Evolutionary conservation across 2,888 invertebrate species (phyloP).

Genomic region (Achlya flavicornis): DNA sequence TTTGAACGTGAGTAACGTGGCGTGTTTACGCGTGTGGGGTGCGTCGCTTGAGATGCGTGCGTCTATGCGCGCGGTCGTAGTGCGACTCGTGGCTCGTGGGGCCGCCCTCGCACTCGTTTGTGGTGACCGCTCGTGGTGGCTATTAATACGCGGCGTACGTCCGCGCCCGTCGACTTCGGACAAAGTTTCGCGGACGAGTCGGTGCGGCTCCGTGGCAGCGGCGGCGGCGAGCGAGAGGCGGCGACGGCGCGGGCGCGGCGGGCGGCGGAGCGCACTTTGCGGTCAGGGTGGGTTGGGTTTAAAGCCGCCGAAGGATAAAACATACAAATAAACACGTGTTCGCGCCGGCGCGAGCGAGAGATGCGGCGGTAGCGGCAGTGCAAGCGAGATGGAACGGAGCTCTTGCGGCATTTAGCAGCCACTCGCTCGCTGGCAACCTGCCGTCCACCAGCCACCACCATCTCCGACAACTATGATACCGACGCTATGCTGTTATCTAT

Average conservation of each 20-base stretch:
- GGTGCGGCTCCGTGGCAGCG: conserved; percentile 71
- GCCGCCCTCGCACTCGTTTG: conserved; percentile 58
- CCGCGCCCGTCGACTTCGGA: conserved; percentile 82
- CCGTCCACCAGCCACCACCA: conserved; percentile 40
- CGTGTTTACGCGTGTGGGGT: conserved; percentile 46
- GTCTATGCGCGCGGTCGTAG: conserved; percentile 53
- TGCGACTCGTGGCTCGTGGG: conserved; percentile 59
- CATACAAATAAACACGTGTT: conserved; percentile 86
- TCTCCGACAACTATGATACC: conserved; percentile 18
- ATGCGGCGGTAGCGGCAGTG: conserved; percentile 61
- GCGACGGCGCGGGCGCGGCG: conserved; percentile 83
- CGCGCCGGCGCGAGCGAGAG: conserved; percentile 85
- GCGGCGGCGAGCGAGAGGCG: conserved; percentile 77
- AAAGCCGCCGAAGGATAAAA: conserved; percentile 87
- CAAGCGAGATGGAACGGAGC: conserved; percentile 70
- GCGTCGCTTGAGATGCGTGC: conserved; percentile 65
- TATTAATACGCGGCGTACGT: conserved; percentile 81
- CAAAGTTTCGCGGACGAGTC: conserved; percentile 82
- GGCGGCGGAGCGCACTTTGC: conserved; percentile 85
- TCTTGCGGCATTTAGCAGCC: conserved; percentile 82
- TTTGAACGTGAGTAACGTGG: conserved; percentile 24
- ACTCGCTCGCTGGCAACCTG: conserved; percentile 55
- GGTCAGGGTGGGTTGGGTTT: conserved; percentile 88
- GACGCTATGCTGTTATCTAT: conserved; percentile 10
- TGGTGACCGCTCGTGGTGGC: conserved; percentile 76